Conservation (phyloP, 2,113 vertebrate genomes). For the Fregata magnificens region DNA sequence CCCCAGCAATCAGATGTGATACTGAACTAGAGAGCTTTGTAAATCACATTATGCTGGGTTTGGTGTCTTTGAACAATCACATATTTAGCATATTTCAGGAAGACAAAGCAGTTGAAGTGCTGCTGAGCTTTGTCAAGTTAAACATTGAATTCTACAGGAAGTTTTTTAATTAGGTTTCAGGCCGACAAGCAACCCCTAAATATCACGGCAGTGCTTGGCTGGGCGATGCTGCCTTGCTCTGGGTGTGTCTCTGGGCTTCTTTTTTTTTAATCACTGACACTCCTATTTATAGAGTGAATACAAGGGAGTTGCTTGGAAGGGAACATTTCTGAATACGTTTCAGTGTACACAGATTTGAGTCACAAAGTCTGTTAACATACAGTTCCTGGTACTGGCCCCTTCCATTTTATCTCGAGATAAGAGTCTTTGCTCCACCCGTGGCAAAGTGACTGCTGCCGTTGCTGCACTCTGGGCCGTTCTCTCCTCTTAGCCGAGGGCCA, state of each 20-base stretch:
- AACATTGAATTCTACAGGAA: not conserved
- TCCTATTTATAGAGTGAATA: constrained; percentile 11
- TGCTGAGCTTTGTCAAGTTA: not conserved
- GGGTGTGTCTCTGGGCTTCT: not conserved
- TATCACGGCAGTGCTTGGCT: not conserved
- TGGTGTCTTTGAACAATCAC: not conserved
- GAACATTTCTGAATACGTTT: not conserved
- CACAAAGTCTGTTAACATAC: constrained; percentile 7
- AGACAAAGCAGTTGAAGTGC: not conserved
- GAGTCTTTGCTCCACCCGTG: not conserved
- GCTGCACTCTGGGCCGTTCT: not conserved
- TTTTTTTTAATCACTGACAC: not conserved
- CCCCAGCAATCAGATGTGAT: not conserved
- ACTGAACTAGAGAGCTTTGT: not conserved
- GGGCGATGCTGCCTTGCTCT: not conserved
- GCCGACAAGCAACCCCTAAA: not conserved
- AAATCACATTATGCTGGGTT: not conserved
- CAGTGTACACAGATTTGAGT: constrained; percentile 45
- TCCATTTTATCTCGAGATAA: constrained; percentile 48
- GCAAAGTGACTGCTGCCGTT: not conserved
- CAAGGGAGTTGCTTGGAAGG: not conserved
- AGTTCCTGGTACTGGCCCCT: constrained; percentile 40
- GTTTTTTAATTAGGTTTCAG: not conserved
- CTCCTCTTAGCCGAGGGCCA: not conserved
- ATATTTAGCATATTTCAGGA: not conserved